Evolutionary conservation across 2,888 invertebrate genomes (phyloP), one percentile per base, ranked within the genome.

Genomic region (Andricus quercusramuli): DNA sequence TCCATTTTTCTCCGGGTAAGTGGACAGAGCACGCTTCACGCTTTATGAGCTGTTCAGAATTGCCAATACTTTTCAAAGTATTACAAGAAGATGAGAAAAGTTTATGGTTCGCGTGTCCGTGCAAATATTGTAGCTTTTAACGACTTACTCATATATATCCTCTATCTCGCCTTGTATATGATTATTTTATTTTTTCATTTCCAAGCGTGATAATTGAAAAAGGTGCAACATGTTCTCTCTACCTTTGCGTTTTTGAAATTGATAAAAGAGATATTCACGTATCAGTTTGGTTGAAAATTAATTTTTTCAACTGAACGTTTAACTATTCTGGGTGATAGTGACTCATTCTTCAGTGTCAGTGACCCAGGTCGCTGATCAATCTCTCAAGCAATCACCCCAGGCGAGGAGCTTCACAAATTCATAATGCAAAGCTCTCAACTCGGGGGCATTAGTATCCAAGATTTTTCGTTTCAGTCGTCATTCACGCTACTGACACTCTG

Each of bases 71-170:
- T 51, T 51, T 51, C n/a, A n/a, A 51, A 20, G 51, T 44, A 44
- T 44, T 15, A 20, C n/a, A n/a, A 9, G n/a, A 56, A 56, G 56
- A 56, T 56, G 56, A 56, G 56, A 56, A 56, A 56, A 56, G 9
- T 56, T 56, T 56, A 56, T 56, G 20, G n/a, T 20, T n/a, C n/a
- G 56, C 56, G 56, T 56, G 56, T 56, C 2, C n/a, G n/a, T n/a
- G 56, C 56, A 56, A 56, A 56, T 56, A 56, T n/a, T 56, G n/a
- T 56, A 56, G n/a, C 56, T 56, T 56, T n/a, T 56, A 56, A 56
- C 56, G 56, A 9, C 8, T n/a, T 56, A 9, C n/a, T n/a, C 56
- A 51, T 51, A 51, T 51, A n/a, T 51, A 51, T n/a, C 17, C 1
- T 47, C 17, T 47, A 47, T 47, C 17, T 17, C 17, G 17, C 15